Evolutionary conservation across 2,888 invertebrate genomes (phyloP).

Genomic region (Lasioglossum oenotherae): DNA sequence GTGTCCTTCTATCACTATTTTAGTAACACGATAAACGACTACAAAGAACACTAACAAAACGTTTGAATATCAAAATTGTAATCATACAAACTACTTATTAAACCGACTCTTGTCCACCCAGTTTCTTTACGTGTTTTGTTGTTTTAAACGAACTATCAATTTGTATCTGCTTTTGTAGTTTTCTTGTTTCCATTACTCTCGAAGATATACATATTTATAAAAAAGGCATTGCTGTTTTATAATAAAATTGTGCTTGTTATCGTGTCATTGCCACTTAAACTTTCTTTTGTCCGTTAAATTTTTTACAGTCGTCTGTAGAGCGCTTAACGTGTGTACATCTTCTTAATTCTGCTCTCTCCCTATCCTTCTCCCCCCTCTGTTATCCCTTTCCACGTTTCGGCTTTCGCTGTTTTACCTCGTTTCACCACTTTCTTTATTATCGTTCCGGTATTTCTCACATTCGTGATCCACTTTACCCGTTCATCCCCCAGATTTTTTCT

Average conservation of each 20-base stretch:
- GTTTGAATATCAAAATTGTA: no score
- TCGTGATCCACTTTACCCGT: conserved; percentile 50
- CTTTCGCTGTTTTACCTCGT: neutral
- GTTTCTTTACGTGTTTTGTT: no score
- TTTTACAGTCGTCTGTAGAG: neutral
- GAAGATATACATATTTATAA: neutral
- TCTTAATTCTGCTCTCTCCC: conserved; percentile 5
- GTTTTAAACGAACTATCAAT: no score
- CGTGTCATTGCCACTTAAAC: neutral
- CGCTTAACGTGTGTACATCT: neutral
- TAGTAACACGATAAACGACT: no score
- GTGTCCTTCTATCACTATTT: no score
- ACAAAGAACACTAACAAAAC: no score
- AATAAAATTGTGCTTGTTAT: neutral
- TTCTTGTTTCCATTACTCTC: neutral
- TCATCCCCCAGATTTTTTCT: conserved; percentile 22
- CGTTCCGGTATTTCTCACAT: conserved; percentile 17
- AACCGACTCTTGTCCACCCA: no score
- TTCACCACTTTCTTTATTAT: conserved; percentile 20
- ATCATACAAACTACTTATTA: no score
- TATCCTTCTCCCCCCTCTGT: neutral
- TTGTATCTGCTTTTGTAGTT: neutral
- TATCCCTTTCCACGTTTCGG: neutral
- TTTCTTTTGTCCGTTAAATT: neutral
- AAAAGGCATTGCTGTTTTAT: neutral